Evolutionary conservation across 2,888 invertebrate species (phyloP), one percentile per base, ranked within the genome.

Genomic region (Acheta domesticus): DNA sequence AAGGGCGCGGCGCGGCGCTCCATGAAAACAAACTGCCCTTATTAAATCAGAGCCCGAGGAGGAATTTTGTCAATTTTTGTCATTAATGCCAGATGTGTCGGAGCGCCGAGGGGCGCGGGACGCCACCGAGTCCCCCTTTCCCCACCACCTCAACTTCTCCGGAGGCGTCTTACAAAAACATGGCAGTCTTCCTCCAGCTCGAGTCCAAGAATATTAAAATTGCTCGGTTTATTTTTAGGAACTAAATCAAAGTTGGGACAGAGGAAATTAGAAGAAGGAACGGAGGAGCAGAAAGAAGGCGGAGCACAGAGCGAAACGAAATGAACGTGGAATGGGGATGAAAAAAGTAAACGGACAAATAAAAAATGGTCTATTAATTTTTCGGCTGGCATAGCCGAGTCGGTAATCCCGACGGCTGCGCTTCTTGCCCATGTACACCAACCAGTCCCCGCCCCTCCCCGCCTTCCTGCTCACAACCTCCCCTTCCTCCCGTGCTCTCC

Each of bases 281-380:
- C 16, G 23, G 75, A 75, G 75, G 75, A 75, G 23, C n/a, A 36
- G 21, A 75, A 36, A 75, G 16, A 75, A 23, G 21, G n/a, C 74
- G 74, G 74, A 74, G 74, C 74, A 16, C 16, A 11, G 74, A 20
- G 73, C 19, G 19, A 20, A 20, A 73, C 16, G 74, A 36, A 36
- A 36, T 8, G 36, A 36, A 36, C 36, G 74, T 12, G 74, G 74
- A 21, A 74, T 11, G 48, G 48, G n/a, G 48, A 23, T 16, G 19
- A n/a, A 23, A 14, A 12, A 23, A 19, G 62, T 16, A 73, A 21
- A 50, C n/a, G n/a, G 36, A 77, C 14, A 62, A 23, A 48, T 19
- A 48, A 74, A 77, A n/a, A 77, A 74, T 73, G n/a, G 36, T 48
- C 79, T 79, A 79, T 77, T 79, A 79, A 79, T 79, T 79, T 79